Evolutionary conservation across 2,113 vertebrate genomes (phyloP).

Genomic region (Solenodon paradoxus): DNA sequence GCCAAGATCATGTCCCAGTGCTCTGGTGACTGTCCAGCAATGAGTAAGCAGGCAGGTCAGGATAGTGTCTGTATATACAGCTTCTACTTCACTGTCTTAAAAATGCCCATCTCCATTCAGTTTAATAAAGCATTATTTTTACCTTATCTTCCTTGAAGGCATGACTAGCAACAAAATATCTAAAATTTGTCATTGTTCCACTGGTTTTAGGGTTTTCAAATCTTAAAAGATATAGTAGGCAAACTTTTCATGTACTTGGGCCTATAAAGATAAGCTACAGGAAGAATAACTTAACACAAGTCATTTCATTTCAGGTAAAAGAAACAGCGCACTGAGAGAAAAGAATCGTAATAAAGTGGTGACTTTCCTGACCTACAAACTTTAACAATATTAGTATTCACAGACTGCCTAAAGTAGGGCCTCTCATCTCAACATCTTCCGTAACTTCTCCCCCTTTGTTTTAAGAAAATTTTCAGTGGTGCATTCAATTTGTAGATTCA

Average conservation of each 20-base stretch:
- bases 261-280: not conserved
- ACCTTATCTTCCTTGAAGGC: not conserved
- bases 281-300: not conserved
- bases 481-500: not conserved
- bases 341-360: not conserved
- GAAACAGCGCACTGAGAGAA: not conserved
- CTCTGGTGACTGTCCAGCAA: too few relatives aligned
- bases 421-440: not conserved
- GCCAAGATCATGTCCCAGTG: not conserved
- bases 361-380: not conserved
- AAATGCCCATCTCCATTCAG: not conserved
- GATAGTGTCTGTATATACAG: not conserved
- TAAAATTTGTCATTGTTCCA: not conserved
- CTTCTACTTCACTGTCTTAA: not conserved
- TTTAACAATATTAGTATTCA: not conserved
- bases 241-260: not conserved
- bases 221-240: not conserved
- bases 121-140: not conserved
- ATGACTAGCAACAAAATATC: not conserved
- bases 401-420: not conserved
- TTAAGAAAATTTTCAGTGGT: not conserved
- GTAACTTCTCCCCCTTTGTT: not conserved
- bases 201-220: not conserved
- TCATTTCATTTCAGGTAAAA: not conserved
- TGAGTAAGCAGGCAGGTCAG: accelerated